Percentiles rank a stretch among this genome's conserved stretches.
phyloP scores from a whole-genome alignment of 2,113 vertebrate species.

The Glaucomys volans region DNA sequence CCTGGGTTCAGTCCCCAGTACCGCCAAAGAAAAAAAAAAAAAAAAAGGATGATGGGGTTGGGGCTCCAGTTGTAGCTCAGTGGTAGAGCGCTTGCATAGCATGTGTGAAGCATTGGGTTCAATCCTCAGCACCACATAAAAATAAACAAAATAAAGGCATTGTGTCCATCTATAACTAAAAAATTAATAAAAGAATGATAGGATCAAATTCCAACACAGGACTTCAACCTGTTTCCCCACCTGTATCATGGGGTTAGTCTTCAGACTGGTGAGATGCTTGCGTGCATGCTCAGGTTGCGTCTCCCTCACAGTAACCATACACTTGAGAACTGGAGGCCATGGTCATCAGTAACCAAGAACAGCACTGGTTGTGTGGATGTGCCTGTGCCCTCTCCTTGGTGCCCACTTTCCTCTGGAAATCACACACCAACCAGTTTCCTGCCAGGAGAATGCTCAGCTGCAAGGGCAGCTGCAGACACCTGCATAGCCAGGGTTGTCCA shows the following conservation, averaged over 20 bases:
- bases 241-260: background rate
- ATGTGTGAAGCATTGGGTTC: too few relatives aligned
- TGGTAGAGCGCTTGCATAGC: too few relatives aligned
- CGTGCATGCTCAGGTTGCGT: rapidly evolving
- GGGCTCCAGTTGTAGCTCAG: too few relatives aligned
- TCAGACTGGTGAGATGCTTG: too few relatives aligned
- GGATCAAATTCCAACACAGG: background rate
- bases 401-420: background rate
- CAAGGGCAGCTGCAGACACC: background rate
- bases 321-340: rapidly evolving
- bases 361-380: background rate
- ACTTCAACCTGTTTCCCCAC: background rate
- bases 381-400: background rate
- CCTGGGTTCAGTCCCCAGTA: too few relatives aligned
- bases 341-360: background rate
- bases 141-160: too few relatives aligned
- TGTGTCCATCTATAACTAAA: too few relatives aligned
- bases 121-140: too few relatives aligned
- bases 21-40: too few relatives aligned
- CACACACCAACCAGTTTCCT: background rate
- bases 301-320: background rate
- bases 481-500: background rate
- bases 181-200: too few relatives aligned
- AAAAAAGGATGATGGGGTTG: background rate
- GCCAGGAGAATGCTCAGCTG: background rate